Evolutionary conservation across 2,113 vertebrate genomes (phyloP), one percentile per base, ranked within the genome.

Genomic region (Haliaeetus leucogaster): DNA sequence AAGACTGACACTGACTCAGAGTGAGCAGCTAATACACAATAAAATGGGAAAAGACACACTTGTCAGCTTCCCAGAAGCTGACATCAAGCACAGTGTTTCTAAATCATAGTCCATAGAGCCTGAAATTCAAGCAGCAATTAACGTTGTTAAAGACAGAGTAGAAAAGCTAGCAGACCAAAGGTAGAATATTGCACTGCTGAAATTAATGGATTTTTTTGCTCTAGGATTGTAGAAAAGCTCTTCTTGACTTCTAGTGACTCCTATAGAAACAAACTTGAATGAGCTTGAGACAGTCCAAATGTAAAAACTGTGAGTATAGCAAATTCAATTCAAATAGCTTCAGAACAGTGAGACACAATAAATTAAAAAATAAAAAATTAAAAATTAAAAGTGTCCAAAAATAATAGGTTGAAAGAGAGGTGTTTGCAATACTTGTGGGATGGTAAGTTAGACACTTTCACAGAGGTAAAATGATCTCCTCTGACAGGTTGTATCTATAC

Each of bases 41-140:
- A 74, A 81, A 94, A 88, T 66, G 50, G 71, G 42, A 73, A 96
- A 94, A 97, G 82, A 81, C 56, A 73, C 42, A 73, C 47, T 70
- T 82, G 40, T 66, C 81, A 59, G n/a, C 52, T 94, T 76, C 68
- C 16, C 42, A 80, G 72, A 86, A 92, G 63, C 14, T 81, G 76
- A 74, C 50, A 90, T 86, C 45, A 90, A 92, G 76, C 34, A 81
- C 19, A 38, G 10, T 74, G 26, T 30, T 89, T 87, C 77, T 89
- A 77, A 92, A 81, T 62, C 22, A 80, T 6, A 90, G 32, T 45
- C 63, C 59, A 43, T 13, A 92, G 19, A 92, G 36, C 26, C 59
- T 86, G 67, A 86, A 88, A 95, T 86, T 90, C 86, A 95, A 90
- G 56, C 16, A 92, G 68, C 59, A 81, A 79, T 92, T 92, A 53